Evolutionary conservation across 37 sponge, comb jelly and placozoan genomes (phyloP).

Genomic region (Agelas oroides): DNA sequence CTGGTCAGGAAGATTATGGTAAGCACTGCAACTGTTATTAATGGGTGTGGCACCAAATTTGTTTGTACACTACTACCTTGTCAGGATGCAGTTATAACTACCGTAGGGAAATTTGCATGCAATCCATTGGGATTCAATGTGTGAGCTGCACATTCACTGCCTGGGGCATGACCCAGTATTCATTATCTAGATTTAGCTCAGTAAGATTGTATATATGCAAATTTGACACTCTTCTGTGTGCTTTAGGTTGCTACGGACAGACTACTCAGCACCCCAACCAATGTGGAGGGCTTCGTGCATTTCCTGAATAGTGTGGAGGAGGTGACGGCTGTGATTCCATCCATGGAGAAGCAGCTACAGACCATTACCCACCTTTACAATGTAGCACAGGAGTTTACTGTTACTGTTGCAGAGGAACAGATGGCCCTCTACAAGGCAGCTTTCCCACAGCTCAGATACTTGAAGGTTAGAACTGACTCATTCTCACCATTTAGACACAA

Average conservation of each 20-base stretch:
- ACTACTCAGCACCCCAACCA: conserved; percentile 27
- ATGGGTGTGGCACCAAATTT: neutral
- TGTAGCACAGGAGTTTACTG: conserved; percentile 70
- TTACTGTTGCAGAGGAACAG: conserved; percentile 50
- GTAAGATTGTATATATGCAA: no score
- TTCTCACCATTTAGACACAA: no score
- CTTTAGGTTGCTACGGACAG: conserved; percentile 42
- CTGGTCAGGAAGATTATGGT: conserved; percentile 60
- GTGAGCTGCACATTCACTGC: no score
- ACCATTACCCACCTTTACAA: conserved; percentile 58
- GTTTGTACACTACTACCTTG: no score
- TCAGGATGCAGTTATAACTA: no score
- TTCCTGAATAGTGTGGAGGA: conserved; percentile 54
- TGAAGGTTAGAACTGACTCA: conserved; percentile 44
- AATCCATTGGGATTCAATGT: no score
- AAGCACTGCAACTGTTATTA: neutral
- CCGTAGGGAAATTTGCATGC: no score
- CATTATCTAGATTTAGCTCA: no score
- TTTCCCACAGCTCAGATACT: conserved; percentile 56
- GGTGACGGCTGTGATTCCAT: conserved; percentile 31
- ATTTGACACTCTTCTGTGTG: no score
- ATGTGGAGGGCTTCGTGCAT: conserved; percentile 45
- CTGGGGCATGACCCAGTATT: no score
- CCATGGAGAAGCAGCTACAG: conserved; percentile 38
- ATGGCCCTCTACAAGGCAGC: conserved; percentile 61